Base-by-base conservation (phyloP, 2,888 invertebrate species). In the Philaethria dido region DNA sequence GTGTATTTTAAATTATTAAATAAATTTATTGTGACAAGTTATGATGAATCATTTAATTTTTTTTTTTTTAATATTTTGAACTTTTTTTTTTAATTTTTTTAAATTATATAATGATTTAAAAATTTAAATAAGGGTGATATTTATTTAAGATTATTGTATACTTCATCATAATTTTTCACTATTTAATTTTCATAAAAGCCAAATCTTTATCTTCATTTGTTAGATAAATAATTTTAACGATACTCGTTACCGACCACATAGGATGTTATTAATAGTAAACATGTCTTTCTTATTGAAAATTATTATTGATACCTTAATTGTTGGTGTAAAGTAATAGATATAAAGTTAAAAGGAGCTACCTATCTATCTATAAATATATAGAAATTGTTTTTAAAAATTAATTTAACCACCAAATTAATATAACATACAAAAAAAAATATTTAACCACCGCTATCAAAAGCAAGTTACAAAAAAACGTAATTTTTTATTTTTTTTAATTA, bases 171-270 rank as follows among this genome's bases (percentile, higher is more conserved):
- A 57, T 22, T 57, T 42, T 9, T 39, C 22, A 57, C 22, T 0
- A n/a, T 55, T n/a, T 42, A n/a, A n/a, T 57, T 42, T n/a, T 42
- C 5, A 57, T n/a, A 39, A 39, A 39, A 39, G 57, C 57, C 57
- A 57, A 57, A 42, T 22, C 6, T 22, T 42, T n/a, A 22, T 4
- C 42, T 42, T 42, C 25, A 16, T 57, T 39, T 42, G 9, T 5
- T 42, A 25, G 11, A 2, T 13, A 42, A 22, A 42, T 42, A n/a
- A 11, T 57, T 52, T 16, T 9, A n/a, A 52, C 55, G 14, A 3
- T 42, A 25, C 39, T 42, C 42, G 22, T 4, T 42, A 42, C 5
- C 9, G 22, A 42, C 22, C 22, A 16, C 14, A n/a, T 57, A 11
- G 16, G n/a, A 47, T 16, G 13, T 47, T 13, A 47, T 20, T 39